Conservation (phyloP, 2,797 vertebrate species). For the Sebastes umbrosus region DNA sequence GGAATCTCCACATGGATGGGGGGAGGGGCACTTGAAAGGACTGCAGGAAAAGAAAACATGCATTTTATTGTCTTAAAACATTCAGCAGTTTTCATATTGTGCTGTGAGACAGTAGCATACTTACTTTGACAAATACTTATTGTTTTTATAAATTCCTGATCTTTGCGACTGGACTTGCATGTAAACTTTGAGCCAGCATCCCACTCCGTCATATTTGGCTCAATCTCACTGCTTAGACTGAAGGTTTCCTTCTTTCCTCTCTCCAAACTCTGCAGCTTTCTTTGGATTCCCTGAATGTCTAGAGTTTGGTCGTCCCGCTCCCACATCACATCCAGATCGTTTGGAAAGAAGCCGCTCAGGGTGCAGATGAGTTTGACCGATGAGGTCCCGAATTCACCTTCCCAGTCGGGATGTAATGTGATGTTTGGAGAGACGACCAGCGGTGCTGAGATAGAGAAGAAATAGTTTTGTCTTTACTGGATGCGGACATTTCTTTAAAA, state of each 20-base stretch:
- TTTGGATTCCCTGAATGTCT: accelerated
- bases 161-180: constrained; percentile 42
- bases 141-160: accelerated
- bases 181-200: constrained; percentile 16
- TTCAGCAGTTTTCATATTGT: neutral
- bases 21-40: constrained; percentile 2
- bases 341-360: constrained; percentile 56
- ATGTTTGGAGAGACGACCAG: constrained; percentile 43
- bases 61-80: neutral
- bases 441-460: constrained; percentile 34
- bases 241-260: neutral
- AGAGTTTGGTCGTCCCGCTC: accelerated
- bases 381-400: constrained; percentile 4
- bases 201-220: constrained; percentile 15
- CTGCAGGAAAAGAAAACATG: constrained; percentile 16
- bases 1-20: constrained; percentile 57
- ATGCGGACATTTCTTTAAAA: neutral
- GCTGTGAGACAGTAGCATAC: constrained; percentile 7
- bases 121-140: constrained; percentile 69
- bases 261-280: neutral
- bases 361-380: constrained; percentile 67
- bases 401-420: constrained; percentile 53
- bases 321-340: constrained; percentile 56
- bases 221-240: constrained; percentile 58
- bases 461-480: neutral